Evolutionary conservation across 2,797 vertebrate species (phyloP).

Genomic region (Liasis olivaceus): DNA sequence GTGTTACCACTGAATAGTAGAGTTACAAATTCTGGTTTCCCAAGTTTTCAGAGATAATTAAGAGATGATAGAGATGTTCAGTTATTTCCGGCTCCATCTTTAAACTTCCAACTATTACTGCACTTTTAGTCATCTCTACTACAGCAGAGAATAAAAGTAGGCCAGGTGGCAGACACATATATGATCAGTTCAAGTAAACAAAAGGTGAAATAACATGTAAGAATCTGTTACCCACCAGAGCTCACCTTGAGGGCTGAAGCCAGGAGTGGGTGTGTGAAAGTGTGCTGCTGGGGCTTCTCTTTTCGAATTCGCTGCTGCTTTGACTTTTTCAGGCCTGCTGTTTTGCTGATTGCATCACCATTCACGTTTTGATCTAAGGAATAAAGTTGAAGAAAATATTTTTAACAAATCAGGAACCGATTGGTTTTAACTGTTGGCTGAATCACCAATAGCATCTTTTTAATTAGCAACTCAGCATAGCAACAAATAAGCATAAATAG

Average conservation of each 20-base stretch:
- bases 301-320: constrained; percentile 81
- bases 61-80: no score
- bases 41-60: background rate
- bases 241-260: constrained; percentile 88
- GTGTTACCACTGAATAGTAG: background rate
- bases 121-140: background rate
- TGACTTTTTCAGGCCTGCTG: constrained; percentile 73
- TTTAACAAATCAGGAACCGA: background rate
- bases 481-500: background rate
- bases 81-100: background rate
- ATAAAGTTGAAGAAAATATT: background rate
- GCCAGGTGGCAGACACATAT: background rate
- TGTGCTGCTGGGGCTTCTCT: constrained; percentile 84
- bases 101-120: background rate
- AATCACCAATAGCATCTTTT: background rate
- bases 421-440: background rate
- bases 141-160: background rate
- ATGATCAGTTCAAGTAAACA: background rate
- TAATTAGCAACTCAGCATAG: background rate
- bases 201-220: background rate
- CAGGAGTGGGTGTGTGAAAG: constrained; percentile 84
- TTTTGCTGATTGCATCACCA: constrained; percentile 63
- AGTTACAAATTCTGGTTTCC: background rate
- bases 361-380: constrained; percentile 69
- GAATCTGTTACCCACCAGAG: no score